Conservation (phyloP, 2,113 vertebrate genomes). For the Phoenicopterus ruber region DNA sequence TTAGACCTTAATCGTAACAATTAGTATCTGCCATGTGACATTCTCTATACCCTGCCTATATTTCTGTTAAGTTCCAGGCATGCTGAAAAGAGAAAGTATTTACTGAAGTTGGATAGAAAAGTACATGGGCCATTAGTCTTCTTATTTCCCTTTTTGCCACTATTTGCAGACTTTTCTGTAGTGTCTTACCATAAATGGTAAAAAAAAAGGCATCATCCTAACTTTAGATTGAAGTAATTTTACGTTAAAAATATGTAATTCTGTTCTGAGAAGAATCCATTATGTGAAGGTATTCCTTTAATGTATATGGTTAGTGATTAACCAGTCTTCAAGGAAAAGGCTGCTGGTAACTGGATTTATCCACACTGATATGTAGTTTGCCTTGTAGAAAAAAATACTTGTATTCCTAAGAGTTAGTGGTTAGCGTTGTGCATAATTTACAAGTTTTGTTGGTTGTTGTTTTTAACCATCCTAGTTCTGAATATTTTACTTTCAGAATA, state of each 20-base stretch:
- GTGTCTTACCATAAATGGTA: conserved; percentile 26
- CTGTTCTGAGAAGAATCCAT: neutral
- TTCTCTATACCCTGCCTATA: conserved; percentile 62
- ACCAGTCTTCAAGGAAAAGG: neutral
- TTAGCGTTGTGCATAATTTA: neutral
- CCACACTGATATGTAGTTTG: neutral
- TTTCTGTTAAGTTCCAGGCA: conserved; percentile 69
- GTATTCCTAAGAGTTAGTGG: neutral
- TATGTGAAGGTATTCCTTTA: neutral
- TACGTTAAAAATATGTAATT: neutral
- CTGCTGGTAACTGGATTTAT: neutral
- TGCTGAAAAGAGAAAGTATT: conserved; percentile 63
- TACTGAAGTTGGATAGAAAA: conserved; percentile 59
- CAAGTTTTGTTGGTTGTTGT: neutral
- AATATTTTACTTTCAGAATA: neutral
- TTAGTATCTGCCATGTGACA: conserved; percentile 89
- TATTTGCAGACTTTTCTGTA: conserved; percentile 21
- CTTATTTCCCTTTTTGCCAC: neutral
- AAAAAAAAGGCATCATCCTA: neutral
- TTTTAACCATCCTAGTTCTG: neutral
- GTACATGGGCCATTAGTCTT: neutral
- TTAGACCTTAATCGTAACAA: conserved; percentile 89
- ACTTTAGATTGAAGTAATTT: neutral
- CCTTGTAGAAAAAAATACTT: neutral
- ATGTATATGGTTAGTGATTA: neutral